phyloP scores from a whole-genome alignment of 2,113 vertebrate genomes.

The Prunella fulvescens region DNA sequence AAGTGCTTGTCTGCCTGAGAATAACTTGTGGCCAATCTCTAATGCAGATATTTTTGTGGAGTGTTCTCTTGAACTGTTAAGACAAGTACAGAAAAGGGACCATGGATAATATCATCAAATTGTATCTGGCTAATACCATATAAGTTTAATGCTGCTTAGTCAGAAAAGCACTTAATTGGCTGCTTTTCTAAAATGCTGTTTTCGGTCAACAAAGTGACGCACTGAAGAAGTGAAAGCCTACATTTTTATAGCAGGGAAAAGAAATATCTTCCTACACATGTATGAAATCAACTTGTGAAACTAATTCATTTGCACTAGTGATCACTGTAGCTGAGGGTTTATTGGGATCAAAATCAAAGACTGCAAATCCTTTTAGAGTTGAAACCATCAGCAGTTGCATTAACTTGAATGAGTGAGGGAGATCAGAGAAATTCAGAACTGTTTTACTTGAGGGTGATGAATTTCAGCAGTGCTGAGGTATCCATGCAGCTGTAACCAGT shows the following conservation, averaged over 20 bases:
- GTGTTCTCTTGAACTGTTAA: background rate
- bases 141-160: background rate
- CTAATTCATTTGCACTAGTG: background rate
- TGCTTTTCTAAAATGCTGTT: background rate
- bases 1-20: background rate
- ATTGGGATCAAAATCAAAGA: background rate
- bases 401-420: background rate
- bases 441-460: background rate
- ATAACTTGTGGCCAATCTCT: rapidly evolving
- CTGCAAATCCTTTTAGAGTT: background rate
- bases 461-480: background rate
- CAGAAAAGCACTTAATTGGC: background rate
- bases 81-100: background rate
- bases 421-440: background rate
- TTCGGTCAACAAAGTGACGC: background rate
- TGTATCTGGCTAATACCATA: background rate
- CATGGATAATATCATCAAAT: rapidly evolving
- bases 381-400: background rate
- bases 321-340: background rate
- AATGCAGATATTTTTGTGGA: background rate
- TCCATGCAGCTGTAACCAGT: background rate
- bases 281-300: background rate
- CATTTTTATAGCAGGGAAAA: background rate
- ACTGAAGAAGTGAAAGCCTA: background rate
- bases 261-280: background rate